phyloP scores from a whole-genome alignment of 1,140 invertebrate genomes.

The Antheraea pernyi region DNA sequence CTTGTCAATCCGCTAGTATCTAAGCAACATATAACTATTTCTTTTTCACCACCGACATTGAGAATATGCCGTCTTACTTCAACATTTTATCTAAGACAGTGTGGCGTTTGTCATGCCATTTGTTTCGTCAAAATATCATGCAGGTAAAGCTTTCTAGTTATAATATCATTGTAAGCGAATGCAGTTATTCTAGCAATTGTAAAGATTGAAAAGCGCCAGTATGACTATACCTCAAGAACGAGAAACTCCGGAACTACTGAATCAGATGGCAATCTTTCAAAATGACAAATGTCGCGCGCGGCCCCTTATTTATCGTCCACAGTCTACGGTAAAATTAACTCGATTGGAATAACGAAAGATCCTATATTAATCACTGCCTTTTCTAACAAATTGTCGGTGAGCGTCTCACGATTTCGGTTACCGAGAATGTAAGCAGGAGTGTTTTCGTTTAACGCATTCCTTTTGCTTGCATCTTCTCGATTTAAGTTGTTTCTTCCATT shows the following conservation, averaged over 20 bases:
- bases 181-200: neutral
- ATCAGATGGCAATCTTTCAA: slow-evolving; percentile 68
- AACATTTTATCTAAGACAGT: too few relatives aligned
- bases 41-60: too few relatives aligned
- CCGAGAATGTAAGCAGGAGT: slow-evolving; percentile 28
- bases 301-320: slow-evolving; percentile 53
- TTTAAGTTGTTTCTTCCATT: slow-evolving; percentile 9
- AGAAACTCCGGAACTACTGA: slow-evolving; percentile 34
- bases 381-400: slow-evolving; percentile 61
- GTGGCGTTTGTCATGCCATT: too few relatives aligned
- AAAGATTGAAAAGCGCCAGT: neutral
- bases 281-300: slow-evolving; percentile 52
- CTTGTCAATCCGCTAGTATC: too few relatives aligned
- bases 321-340: slow-evolving; percentile 65
- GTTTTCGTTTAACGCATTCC: slow-evolving; percentile 23
- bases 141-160: too few relatives aligned
- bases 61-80: too few relatives aligned
- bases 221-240: neutral
- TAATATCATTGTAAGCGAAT: too few relatives aligned
- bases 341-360: slow-evolving; percentile 66
- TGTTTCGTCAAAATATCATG: too few relatives aligned
- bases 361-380: slow-evolving; percentile 60
- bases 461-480: slow-evolving; percentile 20
- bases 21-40: too few relatives aligned
- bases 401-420: slow-evolving; percentile 39